These are phyloP conservation scores for Metaphire vulgaris DNA, from an alignment of 1,140 invertebrate species.

Conservation along the genomic window DNA sequence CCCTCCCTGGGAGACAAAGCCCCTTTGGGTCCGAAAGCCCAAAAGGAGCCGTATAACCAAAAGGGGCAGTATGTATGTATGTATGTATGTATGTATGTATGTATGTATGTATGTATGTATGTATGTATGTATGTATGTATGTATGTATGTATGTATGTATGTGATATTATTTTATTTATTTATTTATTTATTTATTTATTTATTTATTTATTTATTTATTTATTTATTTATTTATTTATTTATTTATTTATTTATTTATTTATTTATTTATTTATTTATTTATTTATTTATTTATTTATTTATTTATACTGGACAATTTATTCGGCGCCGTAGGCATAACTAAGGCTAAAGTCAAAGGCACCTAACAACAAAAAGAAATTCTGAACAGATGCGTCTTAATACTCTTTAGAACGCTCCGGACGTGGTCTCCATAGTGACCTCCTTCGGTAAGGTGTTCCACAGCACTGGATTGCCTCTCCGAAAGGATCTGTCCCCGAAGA, in stretches of 20 bases:
- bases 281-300: neutral
- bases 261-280: neutral
- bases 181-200: slow-evolving; percentile 17
- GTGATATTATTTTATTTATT: slow-evolving; percentile 9
- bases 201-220: neutral
- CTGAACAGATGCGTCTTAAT: too few relatives aligned
- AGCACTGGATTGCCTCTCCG: too few relatives aligned
- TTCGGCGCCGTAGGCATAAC: too few relatives aligned
- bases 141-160: slow-evolving; percentile 19
- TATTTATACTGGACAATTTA: too few relatives aligned
- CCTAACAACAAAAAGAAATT: too few relatives aligned
- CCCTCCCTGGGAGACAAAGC: too few relatives aligned
- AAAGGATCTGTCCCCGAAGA: too few relatives aligned
- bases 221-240: neutral
- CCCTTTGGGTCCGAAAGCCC: neutral
- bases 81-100: slow-evolving; percentile 22
- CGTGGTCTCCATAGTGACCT: too few relatives aligned
- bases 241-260: slow-evolving; percentile 6
- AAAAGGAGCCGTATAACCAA: neutral
- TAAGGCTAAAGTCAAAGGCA: too few relatives aligned
- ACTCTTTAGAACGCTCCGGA: too few relatives aligned
- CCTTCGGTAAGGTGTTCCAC: too few relatives aligned
- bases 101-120: slow-evolving; percentile 19
- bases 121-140: slow-evolving; percentile 23
- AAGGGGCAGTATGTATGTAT: slow-evolving; percentile 6